These are phyloP conservation scores for Apotomis betuletana DNA, from an alignment of 2,888 invertebrate genomes.

Conservation along the genomic window DNA sequence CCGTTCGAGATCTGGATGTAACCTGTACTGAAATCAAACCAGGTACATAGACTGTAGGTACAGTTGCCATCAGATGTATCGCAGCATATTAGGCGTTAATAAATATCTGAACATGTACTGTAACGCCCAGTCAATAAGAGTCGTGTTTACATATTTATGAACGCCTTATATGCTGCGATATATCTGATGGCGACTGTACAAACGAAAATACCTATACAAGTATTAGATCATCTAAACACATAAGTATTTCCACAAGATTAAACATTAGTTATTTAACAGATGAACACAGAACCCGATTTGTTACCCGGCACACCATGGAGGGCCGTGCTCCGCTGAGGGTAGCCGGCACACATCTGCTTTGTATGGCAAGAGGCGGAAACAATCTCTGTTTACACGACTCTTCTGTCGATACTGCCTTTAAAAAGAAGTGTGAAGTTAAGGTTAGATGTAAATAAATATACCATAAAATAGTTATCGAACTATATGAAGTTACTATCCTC, in stretches of 20 bases:
- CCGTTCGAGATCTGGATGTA: slow-evolving; percentile 85
- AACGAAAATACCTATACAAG: too few relatives aligned
- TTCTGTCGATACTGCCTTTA: slow-evolving; percentile 73
- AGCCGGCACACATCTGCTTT: slow-evolving; percentile 73
- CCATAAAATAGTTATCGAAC: too few relatives aligned
- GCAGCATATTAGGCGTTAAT: too few relatives aligned
- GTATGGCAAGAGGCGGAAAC: slow-evolving; percentile 80
- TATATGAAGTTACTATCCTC: too few relatives aligned
- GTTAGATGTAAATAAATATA: slow-evolving; percentile 55
- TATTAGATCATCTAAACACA: neutral
- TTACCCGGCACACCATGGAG: slow-evolving; percentile 79
- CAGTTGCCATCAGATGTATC: too few relatives aligned
- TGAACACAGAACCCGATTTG: slow-evolving; percentile 71
- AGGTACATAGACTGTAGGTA: slow-evolving; percentile 57
- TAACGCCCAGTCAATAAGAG: too few relatives aligned
- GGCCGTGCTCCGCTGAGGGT: slow-evolving; percentile 83
- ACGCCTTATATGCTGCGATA: too few relatives aligned
- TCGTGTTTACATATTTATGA: too few relatives aligned
- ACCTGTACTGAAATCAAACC: slow-evolving; percentile 84
- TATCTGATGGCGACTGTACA: too few relatives aligned
- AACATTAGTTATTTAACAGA: slow-evolving; percentile 53
- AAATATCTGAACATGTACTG: too few relatives aligned
- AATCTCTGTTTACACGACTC: slow-evolving; percentile 81
- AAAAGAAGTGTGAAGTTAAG: slow-evolving; percentile 79
- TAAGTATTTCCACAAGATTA: neutral